Evolutionary conservation across 2,113 vertebrate genomes (phyloP).

Genomic region (Cygnus atratus): DNA sequence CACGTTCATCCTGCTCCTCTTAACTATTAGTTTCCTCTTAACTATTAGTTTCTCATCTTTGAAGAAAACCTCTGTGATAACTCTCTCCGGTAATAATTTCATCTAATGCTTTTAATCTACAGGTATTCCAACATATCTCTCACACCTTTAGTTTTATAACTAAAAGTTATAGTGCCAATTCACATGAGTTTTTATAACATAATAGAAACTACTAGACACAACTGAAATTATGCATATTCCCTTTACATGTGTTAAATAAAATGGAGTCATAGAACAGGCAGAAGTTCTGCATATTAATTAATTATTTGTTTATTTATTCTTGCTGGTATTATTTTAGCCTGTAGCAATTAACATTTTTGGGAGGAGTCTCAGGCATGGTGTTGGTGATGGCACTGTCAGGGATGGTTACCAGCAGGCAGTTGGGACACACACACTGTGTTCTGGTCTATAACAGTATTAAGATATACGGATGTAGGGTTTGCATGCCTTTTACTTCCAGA

Average conservation of each 20-base stretch:
- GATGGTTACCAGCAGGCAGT: not conserved
- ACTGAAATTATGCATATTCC: not conserved
- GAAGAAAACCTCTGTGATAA: not conserved
- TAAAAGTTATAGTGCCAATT: not conserved
- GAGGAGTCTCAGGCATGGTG: fast-evolving
- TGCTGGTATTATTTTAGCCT: not conserved
- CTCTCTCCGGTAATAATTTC: not conserved
- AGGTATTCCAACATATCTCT: not conserved
- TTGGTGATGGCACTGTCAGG: not conserved
- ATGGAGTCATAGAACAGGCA: not conserved
- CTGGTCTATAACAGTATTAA: not conserved
- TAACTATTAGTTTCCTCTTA: not conserved
- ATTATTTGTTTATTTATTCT: not conserved
- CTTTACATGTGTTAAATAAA: not conserved
- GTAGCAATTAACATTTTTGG: not conserved
- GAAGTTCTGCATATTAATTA: not conserved
- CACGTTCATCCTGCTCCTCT: not conserved
- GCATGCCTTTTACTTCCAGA: not conserved
- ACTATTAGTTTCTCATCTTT: not conserved
- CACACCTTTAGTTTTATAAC: not conserved
- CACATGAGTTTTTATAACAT: not conserved
- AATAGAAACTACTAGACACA: not conserved
- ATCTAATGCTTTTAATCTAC: not conserved
- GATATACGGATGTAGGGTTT: not conserved
- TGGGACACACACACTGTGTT: not conserved